Conservation (phyloP, 1,140 invertebrate species). For the Drosophila pectinifera region DNA sequence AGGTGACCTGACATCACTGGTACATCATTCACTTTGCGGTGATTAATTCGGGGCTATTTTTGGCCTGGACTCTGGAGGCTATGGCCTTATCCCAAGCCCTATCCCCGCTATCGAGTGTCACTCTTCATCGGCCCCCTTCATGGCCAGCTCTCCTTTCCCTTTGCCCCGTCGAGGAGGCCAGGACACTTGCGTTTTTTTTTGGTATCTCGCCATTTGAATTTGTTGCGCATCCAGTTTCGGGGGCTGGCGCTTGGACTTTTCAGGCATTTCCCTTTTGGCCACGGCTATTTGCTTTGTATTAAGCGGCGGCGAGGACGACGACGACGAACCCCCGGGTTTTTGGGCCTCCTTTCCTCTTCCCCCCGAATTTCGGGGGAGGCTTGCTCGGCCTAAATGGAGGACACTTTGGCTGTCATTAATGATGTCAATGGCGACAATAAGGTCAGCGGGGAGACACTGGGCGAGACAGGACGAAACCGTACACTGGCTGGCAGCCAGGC, state of each 20-base stretch:
- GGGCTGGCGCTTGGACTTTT: conserved; percentile 21
- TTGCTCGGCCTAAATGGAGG: conserved; percentile 65
- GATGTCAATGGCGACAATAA: conserved; percentile 69
- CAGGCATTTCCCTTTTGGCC: conserved; percentile 41
- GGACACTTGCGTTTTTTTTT: conserved; percentile 58
- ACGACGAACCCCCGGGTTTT: neutral
- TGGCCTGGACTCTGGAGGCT: neutral
- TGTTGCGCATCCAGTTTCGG: conserved; percentile 62
- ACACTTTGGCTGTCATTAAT: conserved; percentile 78
- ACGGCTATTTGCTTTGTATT: conserved; percentile 61
- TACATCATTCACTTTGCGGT: conserved; percentile 1
- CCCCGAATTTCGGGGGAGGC: conserved; percentile 2
- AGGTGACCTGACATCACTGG: no score
- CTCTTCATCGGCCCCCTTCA: conserved; percentile 6
- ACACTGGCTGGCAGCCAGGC: neutral
- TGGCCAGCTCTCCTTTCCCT: neutral
- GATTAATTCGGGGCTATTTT: conserved; percentile 21
- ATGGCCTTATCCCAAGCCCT: conserved; percentile 2
- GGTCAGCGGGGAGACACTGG: conserved; percentile 3
- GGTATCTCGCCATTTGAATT: conserved; percentile 76
- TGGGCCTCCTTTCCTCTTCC: no score
- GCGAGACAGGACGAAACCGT: conserved; percentile 11
- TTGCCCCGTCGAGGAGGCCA: conserved; percentile 20
- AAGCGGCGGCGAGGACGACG: conserved; percentile 16
- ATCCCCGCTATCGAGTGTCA: conserved; percentile 13